Base-by-base conservation (phyloP, 2,113 vertebrate genomes). In the Poecile atricapillus region DNA sequence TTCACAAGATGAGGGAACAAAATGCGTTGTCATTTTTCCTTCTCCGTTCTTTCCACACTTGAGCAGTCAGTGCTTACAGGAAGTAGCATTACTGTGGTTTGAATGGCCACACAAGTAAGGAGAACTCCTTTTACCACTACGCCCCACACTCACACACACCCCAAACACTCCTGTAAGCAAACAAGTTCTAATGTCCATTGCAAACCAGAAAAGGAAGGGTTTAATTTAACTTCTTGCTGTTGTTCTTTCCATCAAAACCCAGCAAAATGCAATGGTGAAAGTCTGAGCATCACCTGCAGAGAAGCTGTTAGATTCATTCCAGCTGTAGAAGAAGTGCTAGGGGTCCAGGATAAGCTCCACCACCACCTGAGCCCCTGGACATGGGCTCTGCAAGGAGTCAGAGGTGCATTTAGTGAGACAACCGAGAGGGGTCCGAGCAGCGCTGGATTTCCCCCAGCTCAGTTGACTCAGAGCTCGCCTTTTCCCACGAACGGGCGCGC, bases 401-500 rank as follows among this genome's bases (percentile, higher is more conserved):
- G 52, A 8, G 8, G 2, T 2, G 9, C 1, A 1, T 41, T 70
- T 33, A 15, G 21, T 20, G 39, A 21, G 17, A 24, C 5, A 39
- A 46, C 18, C 0, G 1, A 19, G 33, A 28, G 2, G 3, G 5
- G 16, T 6, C 37, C 10, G 31, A 35, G 37, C 68, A 77, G 60
- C 4, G 5, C 60, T 10, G 73, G 55, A 18, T 33, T 89, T 81
- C 60, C 83, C 69, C 81, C 69, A 4, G 59, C 21, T 15, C 27
- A 1, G 49, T 46, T 65, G 81, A 81, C 55, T 56, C 90, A 68
- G 20, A 64, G 44, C 15, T 44, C 6, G 1, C 11, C 12, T 20
- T 23, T 83, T 20, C 53, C 49, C 39, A 19, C 0, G 3, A 59
- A 67, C 15, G 3, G 33, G 6, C 6, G 0, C 13, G 8, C 28